Evolutionary conservation across 2,113 vertebrate species (phyloP).

Genomic region (Xyliphius kryptos): DNA sequence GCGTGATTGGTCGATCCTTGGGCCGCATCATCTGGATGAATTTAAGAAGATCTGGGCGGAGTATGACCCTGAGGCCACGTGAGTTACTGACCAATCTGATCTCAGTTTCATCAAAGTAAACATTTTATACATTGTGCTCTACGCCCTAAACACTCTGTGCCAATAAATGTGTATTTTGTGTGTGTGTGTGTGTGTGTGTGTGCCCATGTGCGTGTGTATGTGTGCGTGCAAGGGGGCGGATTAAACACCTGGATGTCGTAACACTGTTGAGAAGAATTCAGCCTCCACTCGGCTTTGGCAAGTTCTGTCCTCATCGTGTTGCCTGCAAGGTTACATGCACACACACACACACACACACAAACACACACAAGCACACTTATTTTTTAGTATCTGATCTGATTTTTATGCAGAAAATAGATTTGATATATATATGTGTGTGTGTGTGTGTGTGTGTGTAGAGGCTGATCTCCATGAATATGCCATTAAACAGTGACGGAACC

Average conservation of each 20-base stretch:
- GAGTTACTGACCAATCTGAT: slow-evolving; percentile 44
- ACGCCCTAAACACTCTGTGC: too few species aligned
- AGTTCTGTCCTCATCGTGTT: slow-evolving; percentile 88
- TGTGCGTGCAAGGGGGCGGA: slow-evolving; percentile 71
- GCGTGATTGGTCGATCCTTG: slow-evolving; percentile 88
- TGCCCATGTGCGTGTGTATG: not conserved
- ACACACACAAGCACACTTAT: slow-evolving; percentile 2
- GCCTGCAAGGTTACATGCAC: slow-evolving; percentile 77
- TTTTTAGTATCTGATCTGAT: too few species aligned
- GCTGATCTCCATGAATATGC: slow-evolving; percentile 93
- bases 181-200: too few species aligned
- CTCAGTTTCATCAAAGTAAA: not conserved
- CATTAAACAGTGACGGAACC: slow-evolving; percentile 85
- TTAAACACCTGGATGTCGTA: slow-evolving; percentile 91
- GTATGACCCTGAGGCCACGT: slow-evolving; percentile 91
- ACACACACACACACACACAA: not conserved
- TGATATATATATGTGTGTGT: not conserved
- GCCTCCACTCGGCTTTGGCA: slow-evolving; percentile 87
- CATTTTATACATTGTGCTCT: too few species aligned
- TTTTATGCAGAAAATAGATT: too few species aligned
- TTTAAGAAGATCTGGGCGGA: slow-evolving; percentile 95
- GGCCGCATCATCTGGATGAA: slow-evolving; percentile 87
- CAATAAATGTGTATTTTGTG: too few species aligned
- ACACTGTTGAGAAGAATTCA: slow-evolving; percentile 86
- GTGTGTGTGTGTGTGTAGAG: slow-evolving; percentile 60